Evolutionary conservation across 2,888 invertebrate genomes (phyloP), one percentile per base, ranked within the genome.

Genomic region (Rhodophaea formosa): DNA sequence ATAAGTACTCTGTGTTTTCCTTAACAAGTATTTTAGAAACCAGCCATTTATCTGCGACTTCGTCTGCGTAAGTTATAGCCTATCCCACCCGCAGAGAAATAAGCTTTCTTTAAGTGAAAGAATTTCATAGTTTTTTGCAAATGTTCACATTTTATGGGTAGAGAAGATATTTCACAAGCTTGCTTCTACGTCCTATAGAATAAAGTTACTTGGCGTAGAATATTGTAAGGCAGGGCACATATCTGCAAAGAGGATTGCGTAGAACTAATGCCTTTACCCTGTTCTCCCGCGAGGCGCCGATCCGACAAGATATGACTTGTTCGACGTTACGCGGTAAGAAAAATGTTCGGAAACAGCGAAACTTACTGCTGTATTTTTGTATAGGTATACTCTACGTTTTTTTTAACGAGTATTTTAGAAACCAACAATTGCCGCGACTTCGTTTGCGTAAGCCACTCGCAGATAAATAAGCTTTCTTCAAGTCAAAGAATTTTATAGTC

Each of bases 231-330:
- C 47, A 8, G 8, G 15, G 49, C 32, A 49, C 49, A 49, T 14
- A 49, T 14, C 14, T 35, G 35, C 23, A 32, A n/a, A 49, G 32
- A 32, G 49, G 30, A 49, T 47, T 29, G 47, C 29, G 49, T 30
- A 49, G 32, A 49, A 49, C 32, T 49, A 32, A 49, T 49, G 49
- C 49, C 30, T n/a, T 49, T 15, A 32, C 32, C 15, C 32, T 32
- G 32, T 49, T 49, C 32, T 23, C 54, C 45, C 44, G 30, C 12
- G 29, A 29, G 44, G 55, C 53, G 7, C 2, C 45, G 35, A 45
- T 30, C 44, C 32, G 15, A 16, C 32, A 35, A 61, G 63, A 63
- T 60, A 57, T 52, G 57, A 53, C 49, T 49, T 49, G 46, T n/a
- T 23, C 29, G 46, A 5, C 23, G 23, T 12, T 5, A 14, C 49